These are phyloP conservation scores for Temnothorax ravouxi DNA, from an alignment of 2,888 invertebrate genomes.

Conservation along the genomic window DNA sequence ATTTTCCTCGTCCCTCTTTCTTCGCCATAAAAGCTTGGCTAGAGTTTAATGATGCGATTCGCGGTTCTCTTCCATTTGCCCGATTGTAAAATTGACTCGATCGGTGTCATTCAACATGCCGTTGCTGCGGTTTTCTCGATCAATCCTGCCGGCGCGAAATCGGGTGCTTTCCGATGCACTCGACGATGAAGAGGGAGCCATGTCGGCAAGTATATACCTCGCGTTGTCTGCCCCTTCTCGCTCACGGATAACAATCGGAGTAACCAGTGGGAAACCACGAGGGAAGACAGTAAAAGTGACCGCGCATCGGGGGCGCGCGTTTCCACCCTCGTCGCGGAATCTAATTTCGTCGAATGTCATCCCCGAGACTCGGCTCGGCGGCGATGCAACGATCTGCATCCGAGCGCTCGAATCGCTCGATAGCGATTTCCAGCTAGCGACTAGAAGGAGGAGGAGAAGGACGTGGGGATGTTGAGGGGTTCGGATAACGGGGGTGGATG, in stretches of 20 bases:
- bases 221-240: not conserved
- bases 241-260: conserved; percentile 53
- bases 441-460: conserved; percentile 40
- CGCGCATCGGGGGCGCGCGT: conserved; percentile 63
- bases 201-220: conserved; percentile 14
- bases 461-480: conserved; percentile 49
- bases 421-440: conserved; percentile 77
- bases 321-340: conserved; percentile 79
- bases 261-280: conserved; percentile 52
- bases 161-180: conserved; percentile 35
- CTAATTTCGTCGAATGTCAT: conserved; percentile 82
- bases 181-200: conserved; percentile 21
- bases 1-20: conserved; percentile 25
- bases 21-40: conserved; percentile 39
- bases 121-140: conserved; percentile 25
- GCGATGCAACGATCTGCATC: conserved; percentile 78
- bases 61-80: conserved; percentile 8
- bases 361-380: conserved; percentile 75
- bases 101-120: conserved; percentile 21
- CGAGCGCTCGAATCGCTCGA: conserved; percentile 78
- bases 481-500: conserved; percentile 76
- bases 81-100: conserved; percentile 38
- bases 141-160: conserved; percentile 36
- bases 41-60: conserved; percentile 22
- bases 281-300: conserved; percentile 55